Evolutionary conservation across 2,888 invertebrate genomes (phyloP).

Genomic region (Octonoba sinensis): DNA sequence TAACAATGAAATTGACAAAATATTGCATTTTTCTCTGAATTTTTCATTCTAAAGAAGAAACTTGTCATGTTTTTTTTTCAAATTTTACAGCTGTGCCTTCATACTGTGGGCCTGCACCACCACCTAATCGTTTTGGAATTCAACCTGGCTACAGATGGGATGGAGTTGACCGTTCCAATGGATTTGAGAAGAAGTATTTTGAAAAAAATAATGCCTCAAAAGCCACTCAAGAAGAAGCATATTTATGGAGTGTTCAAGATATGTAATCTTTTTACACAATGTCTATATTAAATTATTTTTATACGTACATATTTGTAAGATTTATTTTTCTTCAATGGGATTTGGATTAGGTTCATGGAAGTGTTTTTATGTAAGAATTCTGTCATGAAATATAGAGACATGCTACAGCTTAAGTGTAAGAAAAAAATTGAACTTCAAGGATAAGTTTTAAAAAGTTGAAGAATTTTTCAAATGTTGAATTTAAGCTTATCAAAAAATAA

Average conservation of each 20-base stretch:
- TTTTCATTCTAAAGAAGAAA: neutral
- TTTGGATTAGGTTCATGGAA: too few species aligned
- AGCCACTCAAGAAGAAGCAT: conserved; percentile 86
- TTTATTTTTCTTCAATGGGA: too few species aligned
- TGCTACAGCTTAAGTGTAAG: too few species aligned
- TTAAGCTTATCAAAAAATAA: too few species aligned
- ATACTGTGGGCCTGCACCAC: conserved; percentile 86
- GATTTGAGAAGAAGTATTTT: conserved; percentile 92
- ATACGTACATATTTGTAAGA: too few species aligned
- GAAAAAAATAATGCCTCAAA: conserved; percentile 81
- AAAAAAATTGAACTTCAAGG: too few species aligned
- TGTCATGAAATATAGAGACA: too few species aligned
- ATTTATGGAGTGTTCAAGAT: conserved; percentile 95
- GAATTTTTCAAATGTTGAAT: too few species aligned
- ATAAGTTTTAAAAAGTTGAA: too few species aligned
- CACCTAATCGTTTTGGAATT: conserved; percentile 91
- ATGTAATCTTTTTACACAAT: conserved; percentile 77
- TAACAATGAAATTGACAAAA: neutral
- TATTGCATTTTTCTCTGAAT: neutral
- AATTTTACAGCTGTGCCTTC: conserved; percentile 68
- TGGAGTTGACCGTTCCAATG: conserved; percentile 96
- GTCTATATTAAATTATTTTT: neutral
- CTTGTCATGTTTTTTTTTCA: neutral
- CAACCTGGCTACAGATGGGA: conserved; percentile 97
- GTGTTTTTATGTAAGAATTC: too few species aligned